Evolutionary conservation across 2,113 vertebrate species (phyloP).

Genomic region (Ophthalmolycus amberensis): DNA sequence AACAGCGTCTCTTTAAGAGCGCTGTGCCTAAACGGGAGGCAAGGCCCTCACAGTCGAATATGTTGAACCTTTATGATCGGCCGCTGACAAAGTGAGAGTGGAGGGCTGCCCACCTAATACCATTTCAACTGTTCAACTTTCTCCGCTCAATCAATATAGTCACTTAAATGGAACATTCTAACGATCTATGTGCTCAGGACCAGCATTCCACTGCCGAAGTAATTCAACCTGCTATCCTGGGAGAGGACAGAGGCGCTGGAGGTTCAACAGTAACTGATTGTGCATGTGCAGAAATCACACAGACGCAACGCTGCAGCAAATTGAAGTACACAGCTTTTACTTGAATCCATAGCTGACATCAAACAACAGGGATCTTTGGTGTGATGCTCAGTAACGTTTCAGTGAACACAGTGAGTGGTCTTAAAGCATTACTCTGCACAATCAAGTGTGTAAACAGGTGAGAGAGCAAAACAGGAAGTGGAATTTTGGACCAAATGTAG

Average conservation of each 20-base stretch:
- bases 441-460: slow-evolving; percentile 39
- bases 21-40: background rate
- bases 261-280: slow-evolving; percentile 50
- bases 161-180: slow-evolving; percentile 22
- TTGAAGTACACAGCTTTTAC: slow-evolving; percentile 25
- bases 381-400: slow-evolving; percentile 37
- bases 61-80: background rate
- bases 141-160: slow-evolving; percentile 8
- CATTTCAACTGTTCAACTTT: background rate
- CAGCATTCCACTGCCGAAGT: slow-evolving; percentile 9
- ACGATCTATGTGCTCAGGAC: slow-evolving; percentile 12
- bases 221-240: slow-evolving; percentile 34
- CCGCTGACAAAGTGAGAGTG: slow-evolving; percentile 5
- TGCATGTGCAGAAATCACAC: slow-evolving; percentile 36
- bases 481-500: background rate
- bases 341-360: slow-evolving; percentile 33
- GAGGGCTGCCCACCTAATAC: slow-evolving; percentile 7
- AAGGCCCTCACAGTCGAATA: background rate
- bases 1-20: background rate
- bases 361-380: slow-evolving; percentile 43
- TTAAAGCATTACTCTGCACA: slow-evolving; percentile 12
- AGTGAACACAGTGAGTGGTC: slow-evolving; percentile 41
- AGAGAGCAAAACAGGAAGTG: slow-evolving; percentile 12
- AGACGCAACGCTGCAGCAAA: slow-evolving; percentile 29
- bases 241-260: slow-evolving; percentile 40